Evolutionary conservation across 2,113 vertebrate species (phyloP), one percentile per base, ranked within the genome.

Genomic region (Microtus ochrogaster): DNA sequence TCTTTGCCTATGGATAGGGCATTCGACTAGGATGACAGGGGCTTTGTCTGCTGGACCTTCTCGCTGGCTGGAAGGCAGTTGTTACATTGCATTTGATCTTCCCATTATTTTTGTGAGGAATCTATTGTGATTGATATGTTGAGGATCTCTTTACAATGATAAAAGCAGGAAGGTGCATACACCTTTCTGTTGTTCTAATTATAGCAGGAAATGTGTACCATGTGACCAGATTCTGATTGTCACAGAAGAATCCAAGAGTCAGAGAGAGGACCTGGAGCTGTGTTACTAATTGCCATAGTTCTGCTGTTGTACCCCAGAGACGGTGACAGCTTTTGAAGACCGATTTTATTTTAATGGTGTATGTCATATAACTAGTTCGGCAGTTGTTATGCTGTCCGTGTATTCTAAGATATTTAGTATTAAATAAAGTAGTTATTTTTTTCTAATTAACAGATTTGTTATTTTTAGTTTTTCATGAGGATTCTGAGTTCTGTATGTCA

Each of bases 391-490:
- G 94, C 33, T 47, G 30, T 90, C 28, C 39, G 30, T 90, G 63
- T 61, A 63, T 92, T 94, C 49, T 73, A 24, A 70, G 66, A 95
- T 82, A 82, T 90, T 85, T 49, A 83, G 70, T 44, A 61, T 58
- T 76, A 19, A 30, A 17, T 8, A 85, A 13, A 94, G 28, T 94
- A 41, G 17, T 82, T 21, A 39, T n/a, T 8, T 79, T 58, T 61
- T 89, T 61, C 85, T 66, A 74, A 79, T 77, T 87, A 19, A 55
- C 47, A 68, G 1, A 47, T 92, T 92, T 96, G 16, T 95, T 96
- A 63, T 63, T 96, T 94, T 44, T 90, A 82, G 61, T 19, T 81
- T 95, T 97, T 89, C 33, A 52, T 92, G 44, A 91, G 11, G 14
- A 86, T 77, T 96, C 94, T 96, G 78, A 10, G 77, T 12, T 89